Conservation (phyloP, 2,888 invertebrate genomes). For the Hofmannophila pseudospretella region DNA sequence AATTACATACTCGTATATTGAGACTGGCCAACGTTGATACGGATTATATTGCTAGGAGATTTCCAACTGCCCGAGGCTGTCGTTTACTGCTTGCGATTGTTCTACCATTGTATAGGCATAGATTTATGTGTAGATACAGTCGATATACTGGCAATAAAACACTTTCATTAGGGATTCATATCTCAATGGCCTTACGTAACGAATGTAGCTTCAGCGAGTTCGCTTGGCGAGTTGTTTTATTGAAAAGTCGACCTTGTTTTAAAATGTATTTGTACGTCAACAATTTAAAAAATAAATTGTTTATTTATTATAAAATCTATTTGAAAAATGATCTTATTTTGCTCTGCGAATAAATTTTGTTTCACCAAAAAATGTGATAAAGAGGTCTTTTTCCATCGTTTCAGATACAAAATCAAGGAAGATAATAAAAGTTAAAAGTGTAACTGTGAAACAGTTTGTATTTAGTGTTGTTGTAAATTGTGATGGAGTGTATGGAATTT, state of each 20-base stretch:
- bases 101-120: conserved; percentile 4
- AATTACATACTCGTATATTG: no score
- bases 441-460: conserved; percentile 25
- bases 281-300: no score
- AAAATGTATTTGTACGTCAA: background rate
- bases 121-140: conserved; percentile 2
- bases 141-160: no score
- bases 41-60: conserved; percentile 1
- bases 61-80: conserved; percentile 9
- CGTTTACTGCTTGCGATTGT: conserved; percentile 14
- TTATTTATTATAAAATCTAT: no score
- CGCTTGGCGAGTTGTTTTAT: background rate
- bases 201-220: conserved; percentile 22
- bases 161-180: no score
- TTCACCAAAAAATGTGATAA: conserved; percentile 22
- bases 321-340: no score
- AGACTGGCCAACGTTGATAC: conserved; percentile 1
- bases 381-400: conserved; percentile 48
- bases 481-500: conserved; percentile 47
- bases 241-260: background rate
- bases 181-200: no score
- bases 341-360: conserved; percentile 22
- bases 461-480: conserved; percentile 27
- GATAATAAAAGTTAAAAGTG: conserved; percentile 23
- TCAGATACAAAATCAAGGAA: conserved; percentile 48